These are phyloP conservation scores for Epinotia bilunana DNA, from an alignment of 2,888 invertebrate species.

Conservation along the genomic window DNA sequence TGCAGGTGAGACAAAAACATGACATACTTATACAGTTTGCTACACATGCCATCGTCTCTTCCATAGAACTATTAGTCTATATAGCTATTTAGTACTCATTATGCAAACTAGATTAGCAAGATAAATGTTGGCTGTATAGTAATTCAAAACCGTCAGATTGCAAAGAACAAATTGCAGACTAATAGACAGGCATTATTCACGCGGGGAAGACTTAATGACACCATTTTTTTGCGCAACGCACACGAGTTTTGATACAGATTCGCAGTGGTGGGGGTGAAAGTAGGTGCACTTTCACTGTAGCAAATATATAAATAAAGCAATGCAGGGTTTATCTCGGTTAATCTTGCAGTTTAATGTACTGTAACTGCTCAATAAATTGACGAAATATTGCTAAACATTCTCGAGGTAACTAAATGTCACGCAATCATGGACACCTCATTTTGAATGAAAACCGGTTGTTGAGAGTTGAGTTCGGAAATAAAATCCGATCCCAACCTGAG, in stretches of 20 bases:
- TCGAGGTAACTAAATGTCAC: conserved; percentile 13
- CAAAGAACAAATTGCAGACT: conserved; percentile 56
- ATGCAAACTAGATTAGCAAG: conserved; percentile 48
- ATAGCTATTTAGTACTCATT: conserved; percentile 44
- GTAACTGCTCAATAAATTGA: conserved; percentile 18
- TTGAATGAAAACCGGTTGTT: conserved; percentile 18
- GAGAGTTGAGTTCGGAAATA: conserved; percentile 7
- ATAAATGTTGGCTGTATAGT: conserved; percentile 50
- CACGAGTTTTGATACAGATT: conserved; percentile 74
- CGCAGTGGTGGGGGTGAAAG: conserved; percentile 70
- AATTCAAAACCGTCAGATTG: conserved; percentile 52
- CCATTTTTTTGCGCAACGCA: conserved; percentile 67
- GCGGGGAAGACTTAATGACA: conserved; percentile 72
- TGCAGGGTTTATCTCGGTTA: conserved; percentile 34
- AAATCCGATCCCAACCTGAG: conserved; percentile 5
- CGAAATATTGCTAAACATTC: conserved; percentile 20
- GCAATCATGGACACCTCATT: conserved; percentile 19
- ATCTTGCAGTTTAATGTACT: conserved; percentile 31
- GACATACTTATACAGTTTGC: background rate
- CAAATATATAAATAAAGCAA: conserved; percentile 51
- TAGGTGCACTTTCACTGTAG: conserved; percentile 73
- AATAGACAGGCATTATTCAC: conserved; percentile 61
- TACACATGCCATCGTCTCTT: conserved; percentile 17
- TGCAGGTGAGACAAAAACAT: conserved; percentile 9
- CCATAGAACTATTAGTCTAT: conserved; percentile 34